Evolutionary conservation across 2,113 vertebrate species (phyloP).

Genomic region (Nanorana parkeri): DNA sequence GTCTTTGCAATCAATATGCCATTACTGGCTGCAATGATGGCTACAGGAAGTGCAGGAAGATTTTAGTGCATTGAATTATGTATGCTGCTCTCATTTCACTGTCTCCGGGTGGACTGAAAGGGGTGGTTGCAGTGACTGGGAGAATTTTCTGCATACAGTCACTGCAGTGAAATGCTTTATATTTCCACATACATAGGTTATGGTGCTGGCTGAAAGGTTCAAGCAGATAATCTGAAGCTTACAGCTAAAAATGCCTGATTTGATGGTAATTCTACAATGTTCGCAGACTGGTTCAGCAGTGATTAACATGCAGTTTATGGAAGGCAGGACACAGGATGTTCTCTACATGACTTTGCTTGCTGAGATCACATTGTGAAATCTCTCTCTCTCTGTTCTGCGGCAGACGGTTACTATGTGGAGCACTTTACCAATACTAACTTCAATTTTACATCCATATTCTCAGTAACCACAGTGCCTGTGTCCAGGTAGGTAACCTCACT

Average conservation of each 20-base stretch:
- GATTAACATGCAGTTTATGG: constrained; percentile 68
- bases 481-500: constrained; percentile 69
- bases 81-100: constrained; percentile 76
- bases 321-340: constrained; percentile 66
- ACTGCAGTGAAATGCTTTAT: constrained; percentile 76
- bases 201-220: constrained; percentile 68
- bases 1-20: constrained; percentile 83
- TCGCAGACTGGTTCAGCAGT: constrained; percentile 65
- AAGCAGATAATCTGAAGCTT: constrained; percentile 67
- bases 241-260: constrained; percentile 70
- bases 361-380: constrained; percentile 84
- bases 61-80: constrained; percentile 84
- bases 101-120: constrained; percentile 68
- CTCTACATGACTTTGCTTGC: constrained; percentile 70
- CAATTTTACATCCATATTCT: constrained; percentile 3
- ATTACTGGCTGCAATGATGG: constrained; percentile 74
- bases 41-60: constrained; percentile 80
- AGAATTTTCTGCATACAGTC: constrained; percentile 74
- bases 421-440: constrained; percentile 60
- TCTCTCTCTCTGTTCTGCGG: constrained; percentile 79
- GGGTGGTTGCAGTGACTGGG: constrained; percentile 71
- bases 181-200: constrained; percentile 71
- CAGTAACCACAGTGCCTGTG: constrained; percentile 51
- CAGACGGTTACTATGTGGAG: constrained; percentile 68
- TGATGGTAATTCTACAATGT: constrained; percentile 68